A percentile compares a stretch with the other conserved stretches of the same genome.
Conservation (phyloP, 1,140 invertebrate genomes). For the Platorchestia sp. region DNA sequence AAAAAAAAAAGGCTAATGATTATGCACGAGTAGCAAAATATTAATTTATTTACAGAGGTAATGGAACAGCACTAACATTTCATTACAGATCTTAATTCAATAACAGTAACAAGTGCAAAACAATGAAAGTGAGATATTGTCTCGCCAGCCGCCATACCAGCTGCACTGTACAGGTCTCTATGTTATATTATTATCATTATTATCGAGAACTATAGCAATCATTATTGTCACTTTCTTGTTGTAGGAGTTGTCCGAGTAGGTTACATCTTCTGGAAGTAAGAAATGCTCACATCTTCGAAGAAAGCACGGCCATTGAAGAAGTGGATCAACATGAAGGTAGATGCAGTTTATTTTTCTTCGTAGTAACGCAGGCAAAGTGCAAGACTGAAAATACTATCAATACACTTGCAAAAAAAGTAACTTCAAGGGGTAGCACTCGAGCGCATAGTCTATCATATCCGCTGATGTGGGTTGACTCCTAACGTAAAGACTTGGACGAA, state of each 20-base stretch:
- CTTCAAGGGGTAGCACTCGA: too few relatives aligned
- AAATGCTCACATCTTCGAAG: too few relatives aligned
- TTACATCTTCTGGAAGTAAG: background rate
- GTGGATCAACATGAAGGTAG: too few relatives aligned
- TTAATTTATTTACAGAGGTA: slow-evolving; percentile 10
- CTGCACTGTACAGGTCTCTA: background rate
- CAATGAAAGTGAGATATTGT: background rate
- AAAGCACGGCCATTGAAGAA: too few relatives aligned
- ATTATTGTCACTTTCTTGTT: background rate
- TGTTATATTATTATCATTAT: background rate
- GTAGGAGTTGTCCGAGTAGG: background rate
- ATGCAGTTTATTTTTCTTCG: too few relatives aligned
- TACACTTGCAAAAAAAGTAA: too few relatives aligned
- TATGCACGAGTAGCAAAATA: background rate
- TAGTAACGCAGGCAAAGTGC: too few relatives aligned
- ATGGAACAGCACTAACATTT: background rate
- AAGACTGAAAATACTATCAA: too few relatives aligned
- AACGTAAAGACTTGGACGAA: too few relatives aligned
- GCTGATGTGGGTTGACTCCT: too few relatives aligned
- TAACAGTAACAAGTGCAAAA: background rate
- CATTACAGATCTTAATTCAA: background rate
- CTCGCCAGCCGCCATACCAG: background rate
- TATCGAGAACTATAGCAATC: background rate
- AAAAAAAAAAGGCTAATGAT: background rate
- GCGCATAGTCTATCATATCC: too few relatives aligned